A percentile compares a stretch with the other conserved stretches of the same genome.
These are phyloP conservation scores for Machimus atricapillus DNA, from an alignment of 2,888 invertebrate genomes.

Conservation along the genomic window DNA sequence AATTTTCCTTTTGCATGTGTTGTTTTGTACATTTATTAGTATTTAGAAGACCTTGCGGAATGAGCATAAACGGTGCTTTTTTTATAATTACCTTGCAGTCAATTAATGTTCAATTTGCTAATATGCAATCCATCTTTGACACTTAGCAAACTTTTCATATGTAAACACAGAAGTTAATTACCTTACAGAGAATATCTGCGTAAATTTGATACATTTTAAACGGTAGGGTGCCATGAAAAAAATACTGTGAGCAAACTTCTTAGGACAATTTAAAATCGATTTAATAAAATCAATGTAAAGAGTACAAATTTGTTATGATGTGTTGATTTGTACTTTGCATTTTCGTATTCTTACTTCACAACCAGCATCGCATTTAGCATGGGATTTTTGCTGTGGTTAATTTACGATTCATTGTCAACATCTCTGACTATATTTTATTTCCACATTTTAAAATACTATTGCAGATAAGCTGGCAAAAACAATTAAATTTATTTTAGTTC, in stretches of 20 bases:
- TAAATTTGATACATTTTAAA: too few species aligned
- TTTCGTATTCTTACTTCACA: background rate
- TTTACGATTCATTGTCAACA: too few species aligned
- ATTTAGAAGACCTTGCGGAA: background rate
- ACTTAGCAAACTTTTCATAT: background rate
- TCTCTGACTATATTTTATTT: too few species aligned
- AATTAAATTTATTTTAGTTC: too few species aligned
- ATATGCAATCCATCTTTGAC: background rate
- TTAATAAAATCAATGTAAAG: background rate
- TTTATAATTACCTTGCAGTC: background rate
- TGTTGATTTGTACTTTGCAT: background rate
- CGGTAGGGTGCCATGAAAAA: too few species aligned
- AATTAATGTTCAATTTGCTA: background rate
- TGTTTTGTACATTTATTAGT: background rate
- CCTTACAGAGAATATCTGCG: too few species aligned
- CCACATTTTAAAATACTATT: too few species aligned
- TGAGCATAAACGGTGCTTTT: background rate
- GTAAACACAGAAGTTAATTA: too few species aligned
- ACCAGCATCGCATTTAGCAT: background rate
- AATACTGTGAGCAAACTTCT: too few species aligned
- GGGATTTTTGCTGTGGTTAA: too few species aligned
- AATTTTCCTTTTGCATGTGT: conserved; percentile 25
- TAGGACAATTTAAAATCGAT: too few species aligned
- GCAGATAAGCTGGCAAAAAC: too few species aligned
- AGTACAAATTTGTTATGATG: background rate